phyloP scores from a whole-genome alignment of 2,888 invertebrate species.

The Cephus sareptanus region DNA sequence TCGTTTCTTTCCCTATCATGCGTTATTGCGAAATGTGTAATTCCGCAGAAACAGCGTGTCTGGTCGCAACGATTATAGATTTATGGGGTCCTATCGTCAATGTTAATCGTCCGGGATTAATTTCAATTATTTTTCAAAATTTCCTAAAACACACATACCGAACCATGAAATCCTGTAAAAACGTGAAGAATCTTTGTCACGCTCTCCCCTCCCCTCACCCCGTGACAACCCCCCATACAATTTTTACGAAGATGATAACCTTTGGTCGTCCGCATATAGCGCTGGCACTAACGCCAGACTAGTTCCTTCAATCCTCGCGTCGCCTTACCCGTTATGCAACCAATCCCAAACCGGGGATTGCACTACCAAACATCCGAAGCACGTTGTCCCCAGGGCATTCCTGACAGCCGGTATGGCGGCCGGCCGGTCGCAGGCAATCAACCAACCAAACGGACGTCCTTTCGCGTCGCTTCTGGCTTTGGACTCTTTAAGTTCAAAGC shows the following conservation, averaged over 20 bases:
- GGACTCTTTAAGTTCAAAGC: neutral
- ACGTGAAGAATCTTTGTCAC: no score
- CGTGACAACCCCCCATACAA: no score
- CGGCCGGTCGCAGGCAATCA: constrained; percentile 13
- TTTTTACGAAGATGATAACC: constrained; percentile 17
- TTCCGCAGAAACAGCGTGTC: no score
- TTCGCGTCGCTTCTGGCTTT: constrained; percentile 13
- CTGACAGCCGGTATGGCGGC: constrained; percentile 44
- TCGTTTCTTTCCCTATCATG: no score
- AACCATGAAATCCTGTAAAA: no score
- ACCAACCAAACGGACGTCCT: constrained; percentile 5
- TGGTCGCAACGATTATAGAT: neutral
- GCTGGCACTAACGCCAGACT: constrained; percentile 50
- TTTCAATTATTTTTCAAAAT: neutral
- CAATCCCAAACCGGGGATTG: constrained; percentile 56
- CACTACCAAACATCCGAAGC: constrained; percentile 59
- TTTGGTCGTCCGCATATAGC: constrained; percentile 46
- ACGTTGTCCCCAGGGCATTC: constrained; percentile 55
- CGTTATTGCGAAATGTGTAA: no score
- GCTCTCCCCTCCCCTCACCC: no score
- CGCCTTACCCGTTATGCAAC: constrained; percentile 56
- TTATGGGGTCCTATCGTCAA: neutral
- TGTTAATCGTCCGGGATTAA: neutral
- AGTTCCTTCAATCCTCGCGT: constrained; percentile 51
- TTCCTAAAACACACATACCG: neutral